Evolutionary conservation across 2,888 invertebrate genomes (phyloP), one percentile per base, ranked within the genome.

Genomic region (Andrena chrysosceles): DNA sequence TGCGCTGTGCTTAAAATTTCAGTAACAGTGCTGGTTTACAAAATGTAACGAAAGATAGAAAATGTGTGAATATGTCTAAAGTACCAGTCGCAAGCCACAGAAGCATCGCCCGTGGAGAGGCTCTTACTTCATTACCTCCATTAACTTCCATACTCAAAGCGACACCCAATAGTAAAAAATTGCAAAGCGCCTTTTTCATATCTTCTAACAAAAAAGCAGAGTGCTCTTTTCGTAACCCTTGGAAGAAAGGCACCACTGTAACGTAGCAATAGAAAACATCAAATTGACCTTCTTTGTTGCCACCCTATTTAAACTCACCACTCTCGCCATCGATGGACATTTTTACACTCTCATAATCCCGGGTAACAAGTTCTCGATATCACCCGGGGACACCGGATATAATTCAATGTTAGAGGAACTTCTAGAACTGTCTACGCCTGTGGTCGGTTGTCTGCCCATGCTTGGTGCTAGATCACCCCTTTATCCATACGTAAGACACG

Each of bases 351-450:
- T 81, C 89, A 88, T 89, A 91, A 91, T 88, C 90, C 89, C 83
- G 87, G 90, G 87, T 92, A 92, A 92, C 91, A 90, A 90, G 91
- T 91, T 90, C 85, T 81, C 82, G 86, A 89, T 90, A 91, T 86
- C 83, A 83, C 86, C 84, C 74, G 42, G 76, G 60, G 81, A 70
- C 83, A 79, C 70, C 79, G 82, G 85, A 88, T 90, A 92, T 93
- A 92, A 93, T 93, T 93, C 91, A 93, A 91, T 91, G 92, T 90
- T 92, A 31, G 31, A 49, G 56, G 8, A 93, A 91, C 88, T 90
- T 90, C 84, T 82, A 82, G 88, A 91, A 89, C 90, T 90, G 87
- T 81, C 84, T 81, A 77, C 66, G 59, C 26, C 26, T 31, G 6
- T 52, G n/a, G 35, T 69, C 29, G 66, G 20, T 16, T 35, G 64